Evolutionary conservation across 2,888 invertebrate species (phyloP), one percentile per base, ranked within the genome.

Genomic region (Apoda limacodes): DNA sequence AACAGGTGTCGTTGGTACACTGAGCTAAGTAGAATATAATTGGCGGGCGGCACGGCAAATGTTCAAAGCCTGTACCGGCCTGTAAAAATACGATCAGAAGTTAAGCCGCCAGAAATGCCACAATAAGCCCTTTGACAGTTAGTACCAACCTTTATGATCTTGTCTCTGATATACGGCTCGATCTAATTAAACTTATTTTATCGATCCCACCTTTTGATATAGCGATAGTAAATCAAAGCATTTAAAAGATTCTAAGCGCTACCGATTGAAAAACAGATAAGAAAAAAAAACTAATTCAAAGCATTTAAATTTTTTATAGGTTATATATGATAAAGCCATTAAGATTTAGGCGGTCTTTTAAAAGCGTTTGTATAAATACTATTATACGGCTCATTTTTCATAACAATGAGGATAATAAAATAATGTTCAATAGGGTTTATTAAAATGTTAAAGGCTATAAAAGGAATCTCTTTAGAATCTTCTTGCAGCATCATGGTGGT

Each of bases 61-160:
- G 60, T 50, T 71, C 75, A 76, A 75, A 76, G 75, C 61, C 52
- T 58, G 71, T 75, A 70, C 75, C 75, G 71, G 72, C 64, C 61
- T 71, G 72, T 78, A 76, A 78, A 76, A 78, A 76, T 76, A 64
- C 76, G 68, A 74, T 72, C 72, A 71, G 72, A 74, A 78, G 70
- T 66, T 62, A 51, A 48, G 61, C 68, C 68, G 66, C 58, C n/a
- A n/a, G n/a, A n/a, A n/a, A n/a, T n/a, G n/a, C n/a, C 68, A 75
- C 78, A 76, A 75, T 69, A 57, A 72, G 66, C 71, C 69, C 74
- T 76, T 75, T 75, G 78, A 75, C 78, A 78, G 75, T 71, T 64
- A 61, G 65, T 71, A 67, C 63, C 67, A 58, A 64, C 70, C 71
- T 75, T 75, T 71, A 74, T 68, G 70, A 75, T 72, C 74, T 75